Percentiles rank a stretch among this genome's conserved stretches.
These are phyloP conservation scores for Keiferia lycopersicella DNA, from an alignment of 2,888 invertebrate species.

Conservation along the genomic window DNA sequence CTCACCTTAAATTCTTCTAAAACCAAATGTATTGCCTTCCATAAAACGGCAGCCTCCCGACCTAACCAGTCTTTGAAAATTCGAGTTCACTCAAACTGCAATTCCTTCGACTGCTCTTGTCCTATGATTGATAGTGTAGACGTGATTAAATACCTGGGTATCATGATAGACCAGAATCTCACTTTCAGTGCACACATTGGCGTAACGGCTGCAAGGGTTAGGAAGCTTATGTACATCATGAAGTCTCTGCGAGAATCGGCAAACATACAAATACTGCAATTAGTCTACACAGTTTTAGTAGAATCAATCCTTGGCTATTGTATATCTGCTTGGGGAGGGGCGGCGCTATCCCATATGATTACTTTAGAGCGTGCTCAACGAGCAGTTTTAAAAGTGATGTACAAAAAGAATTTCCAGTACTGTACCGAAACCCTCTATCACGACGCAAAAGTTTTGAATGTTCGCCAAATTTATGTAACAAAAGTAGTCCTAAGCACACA, in stretches of 20 bases:
- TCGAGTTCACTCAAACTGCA: too few relatives aligned
- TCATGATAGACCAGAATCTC: too few relatives aligned
- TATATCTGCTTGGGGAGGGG: too few relatives aligned
- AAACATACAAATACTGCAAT: neutral
- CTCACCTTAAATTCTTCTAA: too few relatives aligned
- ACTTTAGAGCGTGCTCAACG: neutral
- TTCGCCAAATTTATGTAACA: neutral
- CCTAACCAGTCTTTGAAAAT: too few relatives aligned
- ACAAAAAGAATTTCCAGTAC: neutral
- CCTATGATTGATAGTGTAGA: too few relatives aligned
- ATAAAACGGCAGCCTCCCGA: too few relatives aligned
- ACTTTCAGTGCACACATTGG: too few relatives aligned
- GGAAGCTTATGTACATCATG: neutral
- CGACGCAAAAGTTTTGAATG: neutral
- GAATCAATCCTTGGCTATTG: too few relatives aligned
- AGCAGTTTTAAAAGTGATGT: neutral
- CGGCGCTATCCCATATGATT: neutral
- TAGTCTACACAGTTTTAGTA: neutral
- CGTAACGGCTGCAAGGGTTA: neutral
- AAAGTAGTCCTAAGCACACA: neutral
- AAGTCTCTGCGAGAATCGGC: neutral
- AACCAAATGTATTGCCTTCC: too few relatives aligned
- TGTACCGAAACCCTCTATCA: neutral
- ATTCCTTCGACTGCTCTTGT: too few relatives aligned
- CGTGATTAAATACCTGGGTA: too few relatives aligned